Evolutionary conservation across 2,113 vertebrate genomes (phyloP).

Genomic region (Galbula dea): DNA sequence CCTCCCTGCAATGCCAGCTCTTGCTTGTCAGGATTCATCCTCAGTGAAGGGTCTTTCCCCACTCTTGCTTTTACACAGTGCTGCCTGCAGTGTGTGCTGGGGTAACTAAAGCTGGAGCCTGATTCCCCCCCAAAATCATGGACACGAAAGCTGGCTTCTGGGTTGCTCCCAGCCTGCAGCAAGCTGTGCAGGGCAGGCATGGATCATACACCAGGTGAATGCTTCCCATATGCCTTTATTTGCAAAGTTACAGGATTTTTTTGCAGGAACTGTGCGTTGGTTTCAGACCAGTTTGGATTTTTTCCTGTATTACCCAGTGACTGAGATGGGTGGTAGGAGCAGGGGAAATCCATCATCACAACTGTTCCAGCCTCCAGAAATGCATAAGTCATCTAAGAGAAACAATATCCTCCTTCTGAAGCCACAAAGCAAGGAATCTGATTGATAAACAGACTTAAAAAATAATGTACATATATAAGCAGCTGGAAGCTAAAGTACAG

Average conservation of each 20-base stretch:
- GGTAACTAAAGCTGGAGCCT: neutral
- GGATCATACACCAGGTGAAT: neutral
- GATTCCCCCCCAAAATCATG: fast-evolving
- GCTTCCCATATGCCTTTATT: slow-evolving; percentile 75
- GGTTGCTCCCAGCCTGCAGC: neutral
- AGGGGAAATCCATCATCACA: slow-evolving; percentile 9
- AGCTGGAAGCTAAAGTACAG: slow-evolving; percentile 69
- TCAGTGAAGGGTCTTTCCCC: fast-evolving
- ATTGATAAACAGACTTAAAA: slow-evolving; percentile 62
- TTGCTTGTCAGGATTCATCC: neutral
- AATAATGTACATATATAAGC: slow-evolving; percentile 34
- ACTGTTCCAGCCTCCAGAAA: slow-evolving; percentile 25
- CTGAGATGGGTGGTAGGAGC: neutral
- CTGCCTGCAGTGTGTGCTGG: fast-evolving
- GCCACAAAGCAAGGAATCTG: neutral
- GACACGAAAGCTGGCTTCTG: neutral
- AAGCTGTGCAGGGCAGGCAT: neutral
- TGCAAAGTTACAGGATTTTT: slow-evolving; percentile 39
- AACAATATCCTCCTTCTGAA: slow-evolving; percentile 41
- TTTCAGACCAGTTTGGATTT: slow-evolving; percentile 8
- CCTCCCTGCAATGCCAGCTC: neutral
- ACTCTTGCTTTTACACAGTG: neutral
- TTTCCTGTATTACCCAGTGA: neutral
- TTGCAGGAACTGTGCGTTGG: slow-evolving; percentile 59
- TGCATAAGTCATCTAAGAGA: slow-evolving; percentile 22